Percentiles rank a stretch among this genome's conserved stretches.
phyloP scores from a whole-genome alignment of 1,140 invertebrate species.

The Arctopsyche grandis region DNA sequence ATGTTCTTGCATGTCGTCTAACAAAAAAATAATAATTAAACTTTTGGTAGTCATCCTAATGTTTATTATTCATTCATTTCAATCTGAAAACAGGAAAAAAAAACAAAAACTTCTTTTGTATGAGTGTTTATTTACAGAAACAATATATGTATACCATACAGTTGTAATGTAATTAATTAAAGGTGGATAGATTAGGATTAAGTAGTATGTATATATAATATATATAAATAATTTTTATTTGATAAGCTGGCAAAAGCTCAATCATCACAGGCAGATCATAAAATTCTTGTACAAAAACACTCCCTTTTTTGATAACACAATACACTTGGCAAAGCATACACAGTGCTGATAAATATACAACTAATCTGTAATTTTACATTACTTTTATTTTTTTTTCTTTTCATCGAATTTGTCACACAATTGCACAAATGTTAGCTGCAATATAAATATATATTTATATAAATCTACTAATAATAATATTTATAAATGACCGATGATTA shows the following conservation, averaged over 20 bases:
- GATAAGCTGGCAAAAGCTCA: slow-evolving; percentile 46
- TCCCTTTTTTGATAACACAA: slow-evolving; percentile 42
- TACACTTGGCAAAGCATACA: slow-evolving; percentile 50
- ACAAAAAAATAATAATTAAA: no score
- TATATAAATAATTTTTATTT: slow-evolving; percentile 44
- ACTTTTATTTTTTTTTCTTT: slow-evolving; percentile 22
- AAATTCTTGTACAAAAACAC: slow-evolving; percentile 21
- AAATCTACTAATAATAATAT: no score
- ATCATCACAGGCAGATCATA: slow-evolving; percentile 38
- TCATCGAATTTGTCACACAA: slow-evolving; percentile 27
- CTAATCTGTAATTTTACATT: slow-evolving; percentile 39
- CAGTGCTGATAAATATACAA: slow-evolving; percentile 44
- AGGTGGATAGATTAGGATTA: slow-evolving; percentile 50
- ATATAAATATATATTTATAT: slow-evolving; percentile 17
- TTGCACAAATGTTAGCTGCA: slow-evolving; percentile 42
- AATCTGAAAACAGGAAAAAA: background rate
- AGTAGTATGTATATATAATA: slow-evolving; percentile 50
- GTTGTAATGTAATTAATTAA: slow-evolving; percentile 51
- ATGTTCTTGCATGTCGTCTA: no score
- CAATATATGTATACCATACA: slow-evolving; percentile 52
- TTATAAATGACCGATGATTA: no score
- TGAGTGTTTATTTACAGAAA: slow-evolving; percentile 55
- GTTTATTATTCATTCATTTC: no score
- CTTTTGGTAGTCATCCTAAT: no score
- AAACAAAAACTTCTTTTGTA: slow-evolving; percentile 38